Evolutionary conservation across 2,888 invertebrate species (phyloP).

Genomic region (Diarsia dahlii): DNA sequence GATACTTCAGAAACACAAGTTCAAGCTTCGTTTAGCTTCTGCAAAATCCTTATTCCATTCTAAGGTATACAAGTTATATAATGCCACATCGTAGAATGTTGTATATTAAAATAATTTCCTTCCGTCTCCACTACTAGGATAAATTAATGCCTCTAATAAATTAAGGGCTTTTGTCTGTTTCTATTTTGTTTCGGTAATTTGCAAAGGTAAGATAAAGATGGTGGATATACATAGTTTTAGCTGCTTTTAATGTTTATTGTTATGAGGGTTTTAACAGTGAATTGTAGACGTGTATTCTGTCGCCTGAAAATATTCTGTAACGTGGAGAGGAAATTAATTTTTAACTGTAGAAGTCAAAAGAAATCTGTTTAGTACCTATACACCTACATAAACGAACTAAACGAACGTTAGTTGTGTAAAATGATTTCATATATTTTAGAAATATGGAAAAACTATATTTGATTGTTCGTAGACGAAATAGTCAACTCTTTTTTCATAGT

Average conservation of each 20-base stretch:
- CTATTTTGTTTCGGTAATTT: constrained; percentile 77
- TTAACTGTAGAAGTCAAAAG: not conserved
- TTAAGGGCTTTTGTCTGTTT: constrained; percentile 78
- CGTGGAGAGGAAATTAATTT: not conserved
- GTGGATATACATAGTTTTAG: constrained; percentile 61
- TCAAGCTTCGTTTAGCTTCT: constrained; percentile 10
- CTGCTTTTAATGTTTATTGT: constrained; percentile 34
- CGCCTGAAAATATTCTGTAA: not conserved
- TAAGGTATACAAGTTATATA: constrained; percentile 54
- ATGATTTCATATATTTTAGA: not conserved
- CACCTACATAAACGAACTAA: not conserved
- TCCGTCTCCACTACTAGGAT: constrained; percentile 73
- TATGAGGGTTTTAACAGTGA: constrained; percentile 11
- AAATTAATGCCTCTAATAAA: constrained; percentile 80
- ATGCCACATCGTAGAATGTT: constrained; percentile 38
- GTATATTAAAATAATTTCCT: constrained; percentile 65
- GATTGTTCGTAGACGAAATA: not conserved
- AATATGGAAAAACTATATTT: not conserved
- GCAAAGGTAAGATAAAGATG: constrained; percentile 67
- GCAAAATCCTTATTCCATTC: constrained; percentile 31
- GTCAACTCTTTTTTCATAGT: not conserved
- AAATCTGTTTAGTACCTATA: not conserved
- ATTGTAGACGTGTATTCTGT: not conserved
- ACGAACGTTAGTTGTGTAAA: not conserved
- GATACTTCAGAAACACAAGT: constrained; percentile 21